These are phyloP conservation scores for Criorhina ranunculi DNA, from an alignment of 2,888 invertebrate species.

Conservation along the genomic window DNA sequence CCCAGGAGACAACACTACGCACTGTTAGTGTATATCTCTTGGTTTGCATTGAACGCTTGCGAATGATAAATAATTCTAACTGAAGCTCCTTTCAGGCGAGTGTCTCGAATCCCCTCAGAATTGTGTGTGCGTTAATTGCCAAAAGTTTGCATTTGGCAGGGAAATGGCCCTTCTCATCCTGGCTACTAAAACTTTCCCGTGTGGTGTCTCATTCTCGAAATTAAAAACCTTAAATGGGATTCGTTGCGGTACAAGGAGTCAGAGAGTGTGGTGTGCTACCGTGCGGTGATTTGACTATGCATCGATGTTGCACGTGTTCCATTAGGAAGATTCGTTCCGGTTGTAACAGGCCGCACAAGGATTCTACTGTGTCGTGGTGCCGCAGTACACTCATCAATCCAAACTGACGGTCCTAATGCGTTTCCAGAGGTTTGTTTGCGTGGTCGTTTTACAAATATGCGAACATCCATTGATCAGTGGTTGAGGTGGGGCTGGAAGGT, in stretches of 20 bases:
- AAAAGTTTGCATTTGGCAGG: constrained; percentile 55
- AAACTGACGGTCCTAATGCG: constrained; percentile 72
- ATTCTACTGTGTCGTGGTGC: constrained; percentile 54
- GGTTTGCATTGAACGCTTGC: constrained; percentile 41
- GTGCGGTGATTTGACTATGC: constrained; percentile 30
- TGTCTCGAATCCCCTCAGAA: constrained; percentile 21
- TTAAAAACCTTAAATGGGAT: constrained; percentile 73
- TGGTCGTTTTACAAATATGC: constrained; percentile 76
- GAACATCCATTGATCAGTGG: constrained; percentile 67
- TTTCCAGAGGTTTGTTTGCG: constrained; percentile 76
- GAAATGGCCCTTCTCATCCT: constrained; percentile 1
- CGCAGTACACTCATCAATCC: constrained; percentile 73
- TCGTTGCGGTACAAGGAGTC: constrained; percentile 71
- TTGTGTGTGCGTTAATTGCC: constrained; percentile 67
- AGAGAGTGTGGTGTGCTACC: constrained; percentile 26
- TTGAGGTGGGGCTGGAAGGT: constrained; percentile 1
- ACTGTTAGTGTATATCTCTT: constrained; percentile 29
- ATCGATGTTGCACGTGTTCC: constrained; percentile 72
- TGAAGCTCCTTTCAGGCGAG: constrained; percentile 37
- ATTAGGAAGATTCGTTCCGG: constrained; percentile 73
- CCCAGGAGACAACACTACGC: constrained; percentile 32
- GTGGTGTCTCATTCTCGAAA: constrained; percentile 64
- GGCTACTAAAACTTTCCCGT: constrained; percentile 34
- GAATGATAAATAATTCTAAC: constrained; percentile 65
- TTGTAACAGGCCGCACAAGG: constrained; percentile 60